These are phyloP conservation scores for Drosophila arawakana DNA, from an alignment of 1,140 invertebrate species.

Conservation along the genomic window DNA sequence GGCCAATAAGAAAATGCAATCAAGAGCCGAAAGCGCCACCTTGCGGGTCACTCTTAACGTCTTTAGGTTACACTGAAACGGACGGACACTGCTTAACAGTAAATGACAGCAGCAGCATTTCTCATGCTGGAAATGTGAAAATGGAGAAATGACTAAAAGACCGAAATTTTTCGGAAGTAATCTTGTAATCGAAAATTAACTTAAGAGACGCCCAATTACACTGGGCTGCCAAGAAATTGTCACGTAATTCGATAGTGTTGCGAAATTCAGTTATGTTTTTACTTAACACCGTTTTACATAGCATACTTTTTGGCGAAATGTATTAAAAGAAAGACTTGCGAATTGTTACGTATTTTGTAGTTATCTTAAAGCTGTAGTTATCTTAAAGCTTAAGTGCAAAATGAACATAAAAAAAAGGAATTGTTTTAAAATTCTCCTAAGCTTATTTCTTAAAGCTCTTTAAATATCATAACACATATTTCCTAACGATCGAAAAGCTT, in stretches of 20 bases:
- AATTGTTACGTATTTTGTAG: too few relatives aligned
- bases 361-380: too few relatives aligned
- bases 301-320: neutral
- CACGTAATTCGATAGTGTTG: neutral
- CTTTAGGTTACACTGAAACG: conserved; percentile 34
- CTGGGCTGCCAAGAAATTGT: conserved; percentile 4
- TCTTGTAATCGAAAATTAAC: conserved; percentile 47
- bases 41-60: conserved; percentile 4
- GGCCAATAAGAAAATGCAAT: conserved; percentile 63
- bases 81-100: conserved; percentile 18
- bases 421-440: too few relatives aligned
- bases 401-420: too few relatives aligned
- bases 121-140: neutral
- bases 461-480: too few relatives aligned
- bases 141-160: neutral
- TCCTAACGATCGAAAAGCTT: neutral
- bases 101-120: conserved; percentile 8
- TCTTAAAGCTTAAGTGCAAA: too few relatives aligned
- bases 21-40: neutral
- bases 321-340: too few relatives aligned
- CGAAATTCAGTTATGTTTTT: neutral
- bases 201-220: conserved; percentile 41
- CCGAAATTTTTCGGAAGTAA: conserved; percentile 15
- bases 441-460: too few relatives aligned
- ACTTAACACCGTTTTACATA: neutral